These are phyloP conservation scores for Stigmatopora argus DNA, from an alignment of 2,113 vertebrate species.

Conservation along the genomic window DNA sequence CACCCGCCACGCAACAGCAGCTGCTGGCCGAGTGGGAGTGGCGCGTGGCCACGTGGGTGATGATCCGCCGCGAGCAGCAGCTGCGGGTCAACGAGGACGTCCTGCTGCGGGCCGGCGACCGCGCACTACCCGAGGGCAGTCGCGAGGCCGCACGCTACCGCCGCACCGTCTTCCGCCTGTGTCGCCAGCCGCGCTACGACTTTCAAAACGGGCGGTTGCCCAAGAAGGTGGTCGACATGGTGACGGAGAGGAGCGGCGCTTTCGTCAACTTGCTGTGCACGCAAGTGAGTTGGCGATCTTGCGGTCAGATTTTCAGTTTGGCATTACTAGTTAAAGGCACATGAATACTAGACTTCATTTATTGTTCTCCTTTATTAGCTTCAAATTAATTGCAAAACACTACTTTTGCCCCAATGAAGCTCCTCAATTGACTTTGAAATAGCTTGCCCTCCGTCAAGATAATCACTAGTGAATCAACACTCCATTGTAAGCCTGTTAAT, in stretches of 20 bases:
- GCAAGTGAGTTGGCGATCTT: constrained; percentile 17
- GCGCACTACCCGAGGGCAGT: constrained; percentile 12
- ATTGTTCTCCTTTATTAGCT: too few relatives aligned
- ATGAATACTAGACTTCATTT: too few relatives aligned
- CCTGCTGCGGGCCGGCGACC: constrained; percentile 27
- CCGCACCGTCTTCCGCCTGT: constrained; percentile 42
- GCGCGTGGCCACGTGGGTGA: constrained; percentile 35
- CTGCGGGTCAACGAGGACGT: constrained; percentile 11
- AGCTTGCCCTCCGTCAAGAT: too few relatives aligned
- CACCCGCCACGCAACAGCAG: neutral
- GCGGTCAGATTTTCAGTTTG: too few relatives aligned
- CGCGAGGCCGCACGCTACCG: neutral
- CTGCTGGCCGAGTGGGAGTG: constrained; percentile 34
- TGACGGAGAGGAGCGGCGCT: neutral
- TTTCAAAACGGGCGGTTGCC: constrained; percentile 2
- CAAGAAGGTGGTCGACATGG: neutral
- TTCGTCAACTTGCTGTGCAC: neutral
- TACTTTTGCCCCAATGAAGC: too few relatives aligned
- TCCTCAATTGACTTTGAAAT: too few relatives aligned
- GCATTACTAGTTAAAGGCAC: too few relatives aligned
- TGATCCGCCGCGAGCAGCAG: constrained; percentile 48
- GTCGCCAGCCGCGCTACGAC: constrained; percentile 25
- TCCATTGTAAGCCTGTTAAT: too few relatives aligned
- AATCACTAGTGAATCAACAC: too few relatives aligned
- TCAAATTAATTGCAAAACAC: too few relatives aligned